These are phyloP conservation scores for Vesta saturnalis DNA, from an alignment of 2,888 invertebrate genomes.

Conservation along the genomic window DNA sequence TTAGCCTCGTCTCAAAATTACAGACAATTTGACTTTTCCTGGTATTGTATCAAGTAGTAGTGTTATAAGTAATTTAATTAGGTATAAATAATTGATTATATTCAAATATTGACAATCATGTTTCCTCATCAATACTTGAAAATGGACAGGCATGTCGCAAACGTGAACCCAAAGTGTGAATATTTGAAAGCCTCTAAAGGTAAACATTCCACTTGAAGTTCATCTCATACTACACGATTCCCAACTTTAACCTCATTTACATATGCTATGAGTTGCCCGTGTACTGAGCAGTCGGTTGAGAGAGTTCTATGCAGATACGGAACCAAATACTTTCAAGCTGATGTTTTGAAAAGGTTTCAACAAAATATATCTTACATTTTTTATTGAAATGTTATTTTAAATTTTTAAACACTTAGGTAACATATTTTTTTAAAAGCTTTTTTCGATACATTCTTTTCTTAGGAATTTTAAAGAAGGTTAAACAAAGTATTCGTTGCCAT, in stretches of 20 bases:
- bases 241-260: slow-evolving; percentile 38
- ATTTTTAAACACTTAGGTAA: background rate
- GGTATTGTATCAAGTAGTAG: too few relatives aligned
- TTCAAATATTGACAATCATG: slow-evolving; percentile 17
- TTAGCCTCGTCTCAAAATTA: too few relatives aligned
- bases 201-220: slow-evolving; percentile 38
- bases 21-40: too few relatives aligned
- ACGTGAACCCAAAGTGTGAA: slow-evolving; percentile 31
- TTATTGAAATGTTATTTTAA: slow-evolving; percentile 1
- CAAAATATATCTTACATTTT: background rate
- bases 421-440: background rate
- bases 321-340: background rate
- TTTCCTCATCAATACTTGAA: slow-evolving; percentile 28
- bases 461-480: background rate
- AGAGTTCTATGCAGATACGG: slow-evolving; percentile 30
- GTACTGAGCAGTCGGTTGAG: slow-evolving; percentile 33
- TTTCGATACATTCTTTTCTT: background rate
- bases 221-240: slow-evolving; percentile 38
- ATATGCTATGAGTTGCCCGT: slow-evolving; percentile 31
- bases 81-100: background rate
- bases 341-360: slow-evolving; percentile 1
- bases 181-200: slow-evolving; percentile 35
- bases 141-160: slow-evolving; percentile 35
- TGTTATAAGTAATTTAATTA: background rate
- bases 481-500: background rate